Evolutionary conservation across 1,140 invertebrate species (phyloP).

Genomic region (Leptinotarsa lineolata): DNA sequence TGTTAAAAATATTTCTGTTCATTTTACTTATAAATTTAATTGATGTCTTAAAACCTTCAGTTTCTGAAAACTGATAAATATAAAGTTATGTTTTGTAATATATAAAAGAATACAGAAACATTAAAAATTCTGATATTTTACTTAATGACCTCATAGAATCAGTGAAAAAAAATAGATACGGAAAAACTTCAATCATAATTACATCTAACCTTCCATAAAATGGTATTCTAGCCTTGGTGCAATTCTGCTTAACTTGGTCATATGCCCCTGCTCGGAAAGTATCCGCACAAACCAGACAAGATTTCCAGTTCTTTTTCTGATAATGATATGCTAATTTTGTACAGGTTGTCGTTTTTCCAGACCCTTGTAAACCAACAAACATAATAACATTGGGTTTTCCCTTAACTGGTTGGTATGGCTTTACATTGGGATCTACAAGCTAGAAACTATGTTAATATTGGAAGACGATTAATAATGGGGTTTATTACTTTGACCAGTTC

Average conservation of each 20-base stretch:
- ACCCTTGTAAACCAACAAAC: conserved; percentile 99
- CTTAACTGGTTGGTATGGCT: conserved; percentile 95
- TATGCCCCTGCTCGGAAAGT: conserved; percentile 99
- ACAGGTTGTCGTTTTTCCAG: conserved; percentile 99
- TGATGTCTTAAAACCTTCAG: no score
- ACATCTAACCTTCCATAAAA: conserved; percentile 92
- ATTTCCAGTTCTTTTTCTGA: conserved; percentile 99
- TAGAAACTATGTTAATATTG: conserved; percentile 56
- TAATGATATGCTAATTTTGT: conserved; percentile 99
- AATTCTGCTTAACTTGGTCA: conserved; percentile 99
- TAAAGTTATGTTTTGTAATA: no score
- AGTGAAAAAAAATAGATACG: no score
- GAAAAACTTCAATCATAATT: not conserved
- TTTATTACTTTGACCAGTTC: conserved; percentile 92
- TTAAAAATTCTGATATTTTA: no score
- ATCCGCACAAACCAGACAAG: conserved; percentile 98
- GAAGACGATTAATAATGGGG: not conserved
- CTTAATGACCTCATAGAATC: no score
- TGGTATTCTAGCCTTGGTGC: conserved; percentile 99
- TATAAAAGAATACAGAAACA: no score
- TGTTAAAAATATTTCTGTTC: no score
- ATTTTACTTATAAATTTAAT: no score
- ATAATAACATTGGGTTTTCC: conserved; percentile 96
- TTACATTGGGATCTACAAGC: conserved; percentile 98
- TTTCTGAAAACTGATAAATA: no score